Conservation (phyloP, 2,888 invertebrate species). For the Nematopogon swammerdamellus region DNA sequence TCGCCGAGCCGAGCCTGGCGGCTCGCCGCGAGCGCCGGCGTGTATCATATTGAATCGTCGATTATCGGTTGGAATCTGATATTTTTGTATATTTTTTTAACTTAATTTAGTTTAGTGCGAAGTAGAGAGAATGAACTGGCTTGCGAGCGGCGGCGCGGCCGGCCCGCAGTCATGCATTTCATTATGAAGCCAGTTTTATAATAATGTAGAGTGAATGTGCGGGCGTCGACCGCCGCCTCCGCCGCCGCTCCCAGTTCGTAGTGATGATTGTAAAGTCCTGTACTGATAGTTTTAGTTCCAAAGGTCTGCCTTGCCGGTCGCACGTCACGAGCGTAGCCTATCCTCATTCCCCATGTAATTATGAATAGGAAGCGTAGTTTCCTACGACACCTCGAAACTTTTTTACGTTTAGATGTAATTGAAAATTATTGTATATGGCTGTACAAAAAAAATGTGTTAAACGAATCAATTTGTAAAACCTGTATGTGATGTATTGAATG, state of each 20-base stretch:
- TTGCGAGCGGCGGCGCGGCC: background rate
- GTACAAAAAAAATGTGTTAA: slow-evolving; percentile 46
- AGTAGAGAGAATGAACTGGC: too few species aligned
- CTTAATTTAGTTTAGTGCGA: slow-evolving; percentile 45
- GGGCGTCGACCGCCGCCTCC: background rate
- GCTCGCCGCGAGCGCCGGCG: slow-evolving; percentile 41
- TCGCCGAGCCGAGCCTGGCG: too few species aligned
- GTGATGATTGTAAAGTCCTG: slow-evolving; percentile 55
- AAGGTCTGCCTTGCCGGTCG: slow-evolving; percentile 52
- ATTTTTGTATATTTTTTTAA: slow-evolving; percentile 57
- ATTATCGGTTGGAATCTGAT: slow-evolving; percentile 52
- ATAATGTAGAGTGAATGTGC: background rate
- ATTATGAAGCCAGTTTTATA: background rate
- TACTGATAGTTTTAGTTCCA: slow-evolving; percentile 48
- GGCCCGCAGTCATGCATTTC: background rate
- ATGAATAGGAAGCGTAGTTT: slow-evolving; percentile 51
- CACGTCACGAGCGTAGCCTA: slow-evolving; percentile 51
- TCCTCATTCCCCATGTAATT: slow-evolving; percentile 55
- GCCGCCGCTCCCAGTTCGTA: slow-evolving; percentile 29
- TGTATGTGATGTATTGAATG: slow-evolving; percentile 45
- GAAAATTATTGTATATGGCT: slow-evolving; percentile 59
- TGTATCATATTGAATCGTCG: slow-evolving; percentile 46
- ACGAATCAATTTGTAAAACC: slow-evolving; percentile 53
- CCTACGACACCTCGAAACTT: slow-evolving; percentile 51
- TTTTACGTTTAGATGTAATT: slow-evolving; percentile 57